Conservation (phyloP, 23 tunicate genomes). For the Oikopleura albicans region DNA sequence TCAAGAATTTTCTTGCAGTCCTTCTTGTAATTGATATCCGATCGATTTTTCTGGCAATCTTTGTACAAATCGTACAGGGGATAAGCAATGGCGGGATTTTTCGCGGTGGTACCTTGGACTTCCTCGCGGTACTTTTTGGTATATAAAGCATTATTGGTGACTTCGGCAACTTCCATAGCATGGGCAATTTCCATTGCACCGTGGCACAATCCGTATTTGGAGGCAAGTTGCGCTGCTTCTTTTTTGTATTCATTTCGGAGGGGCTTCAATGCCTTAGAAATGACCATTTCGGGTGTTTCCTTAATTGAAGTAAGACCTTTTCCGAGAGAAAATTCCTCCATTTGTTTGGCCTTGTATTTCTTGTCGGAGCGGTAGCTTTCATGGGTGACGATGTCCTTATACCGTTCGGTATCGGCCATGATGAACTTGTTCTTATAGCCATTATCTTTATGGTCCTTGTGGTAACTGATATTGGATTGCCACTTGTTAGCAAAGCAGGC, state of each 20-base stretch:
- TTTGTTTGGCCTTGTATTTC: not conserved
- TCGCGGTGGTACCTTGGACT: constrained; percentile 50
- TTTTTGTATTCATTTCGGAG: constrained; percentile 22
- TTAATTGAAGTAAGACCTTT: constrained; percentile 27
- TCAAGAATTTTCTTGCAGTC: not conserved
- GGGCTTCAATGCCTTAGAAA: constrained; percentile 45
- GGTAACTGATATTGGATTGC: constrained; percentile 22
- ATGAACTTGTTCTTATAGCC: constrained; percentile 34
- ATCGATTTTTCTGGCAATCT: not conserved
- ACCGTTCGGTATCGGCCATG: constrained; percentile 37
- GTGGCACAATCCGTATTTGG: not conserved
- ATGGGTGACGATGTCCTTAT: constrained; percentile 22
- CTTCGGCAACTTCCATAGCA: constrained; percentile 4
- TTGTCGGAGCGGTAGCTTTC: constrained; percentile 29
- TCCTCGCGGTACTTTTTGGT: constrained; percentile 40
- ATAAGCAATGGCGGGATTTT: constrained; percentile 49
- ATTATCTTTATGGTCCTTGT: constrained; percentile 25
- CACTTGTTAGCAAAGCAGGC: constrained; percentile 54
- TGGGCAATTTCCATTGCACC: constrained; percentile 15
- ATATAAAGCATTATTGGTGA: constrained; percentile 18
- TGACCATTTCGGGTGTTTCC: constrained; percentile 70
- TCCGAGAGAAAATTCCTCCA: constrained; percentile 19
- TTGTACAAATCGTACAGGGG: constrained; percentile 60
- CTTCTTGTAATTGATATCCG: not conserved
- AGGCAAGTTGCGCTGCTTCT: not conserved